Evolutionary conservation across 2,888 invertebrate genomes (phyloP).

Genomic region (Ormyrus thymus): DNA sequence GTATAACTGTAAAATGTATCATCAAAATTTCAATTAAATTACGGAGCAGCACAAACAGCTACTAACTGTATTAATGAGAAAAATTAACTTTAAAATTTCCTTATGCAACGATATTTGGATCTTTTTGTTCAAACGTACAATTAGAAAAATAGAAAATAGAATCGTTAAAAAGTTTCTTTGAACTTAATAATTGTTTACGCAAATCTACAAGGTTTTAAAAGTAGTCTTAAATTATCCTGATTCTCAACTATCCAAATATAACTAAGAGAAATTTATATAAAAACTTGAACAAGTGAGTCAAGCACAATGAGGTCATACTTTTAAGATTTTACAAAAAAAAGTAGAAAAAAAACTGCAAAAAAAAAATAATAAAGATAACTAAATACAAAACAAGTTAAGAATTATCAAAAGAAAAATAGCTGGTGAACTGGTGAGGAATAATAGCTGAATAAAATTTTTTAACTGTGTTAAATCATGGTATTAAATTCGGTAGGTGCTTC

Average conservation of each 20-base stretch:
- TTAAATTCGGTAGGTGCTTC: constrained; percentile 50
- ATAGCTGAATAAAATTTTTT: not conserved
- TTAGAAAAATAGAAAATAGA: too few relatives aligned
- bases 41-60: too few relatives aligned
- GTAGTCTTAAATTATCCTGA: not conserved
- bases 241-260: not conserved
- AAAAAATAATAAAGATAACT: constrained; percentile 8
- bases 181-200: not conserved
- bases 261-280: constrained; percentile 26
- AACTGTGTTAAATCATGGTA: constrained; percentile 49
- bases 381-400: constrained; percentile 14
- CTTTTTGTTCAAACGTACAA: too few relatives aligned
- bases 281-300: constrained; percentile 28
- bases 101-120: too few relatives aligned
- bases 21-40: constrained; percentile 4
- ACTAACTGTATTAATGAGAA: too few relatives aligned
- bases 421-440: not conserved
- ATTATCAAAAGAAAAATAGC: not conserved
- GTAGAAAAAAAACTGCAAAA: constrained; percentile 41
- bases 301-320: constrained; percentile 4
- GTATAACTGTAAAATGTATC: constrained; percentile 27
- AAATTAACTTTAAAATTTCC: too few relatives aligned
- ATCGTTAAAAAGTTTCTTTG: not conserved
- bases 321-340: constrained; percentile 39
- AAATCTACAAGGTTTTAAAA: constrained; percentile 12